A percentile compares a stretch with the other conserved stretches of the same genome.
Evolutionary conservation across 2,797 vertebrate genomes (phyloP).

Genomic region (Peromyscus aztecus): DNA sequence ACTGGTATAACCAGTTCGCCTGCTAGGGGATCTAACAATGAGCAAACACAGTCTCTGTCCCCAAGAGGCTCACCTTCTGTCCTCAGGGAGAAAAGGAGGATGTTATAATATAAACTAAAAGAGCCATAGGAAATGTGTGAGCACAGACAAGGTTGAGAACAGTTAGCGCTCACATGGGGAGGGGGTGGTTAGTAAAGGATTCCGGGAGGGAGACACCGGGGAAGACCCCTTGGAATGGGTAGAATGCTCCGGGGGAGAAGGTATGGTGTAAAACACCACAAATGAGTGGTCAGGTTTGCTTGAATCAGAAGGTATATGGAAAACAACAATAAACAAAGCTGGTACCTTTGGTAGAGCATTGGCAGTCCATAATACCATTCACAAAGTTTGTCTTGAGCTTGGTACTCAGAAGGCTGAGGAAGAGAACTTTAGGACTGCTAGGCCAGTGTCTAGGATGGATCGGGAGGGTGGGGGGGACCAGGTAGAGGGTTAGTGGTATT

Average conservation of each 20-base stretch:
- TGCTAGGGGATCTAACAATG: neutral
- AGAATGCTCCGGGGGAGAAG: neutral
- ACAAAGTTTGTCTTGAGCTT: neutral
- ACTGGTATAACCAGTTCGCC: neutral
- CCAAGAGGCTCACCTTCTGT: neutral
- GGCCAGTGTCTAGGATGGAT: neutral
- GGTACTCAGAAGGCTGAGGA: neutral
- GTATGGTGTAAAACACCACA: neutral
- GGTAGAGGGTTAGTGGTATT: neutral
- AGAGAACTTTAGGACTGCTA: neutral
- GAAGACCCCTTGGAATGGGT: neutral
- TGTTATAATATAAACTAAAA: neutral
- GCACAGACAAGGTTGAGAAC: neutral
- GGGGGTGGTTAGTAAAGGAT: neutral
- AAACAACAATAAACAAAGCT: neutral
- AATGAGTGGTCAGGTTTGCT: neutral
- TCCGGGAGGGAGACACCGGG: too few relatives aligned
- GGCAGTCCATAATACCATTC: neutral
- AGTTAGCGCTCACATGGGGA: neutral
- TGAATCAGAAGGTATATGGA: neutral
- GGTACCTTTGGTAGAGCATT: neutral
- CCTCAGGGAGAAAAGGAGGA: neutral
- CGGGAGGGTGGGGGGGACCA: too few relatives aligned
- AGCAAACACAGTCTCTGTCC: neutral
- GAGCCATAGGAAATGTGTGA: neutral